Evolutionary conservation across 2,797 vertebrate genomes (phyloP).

Genomic region (Nannoperca obscura): DNA sequence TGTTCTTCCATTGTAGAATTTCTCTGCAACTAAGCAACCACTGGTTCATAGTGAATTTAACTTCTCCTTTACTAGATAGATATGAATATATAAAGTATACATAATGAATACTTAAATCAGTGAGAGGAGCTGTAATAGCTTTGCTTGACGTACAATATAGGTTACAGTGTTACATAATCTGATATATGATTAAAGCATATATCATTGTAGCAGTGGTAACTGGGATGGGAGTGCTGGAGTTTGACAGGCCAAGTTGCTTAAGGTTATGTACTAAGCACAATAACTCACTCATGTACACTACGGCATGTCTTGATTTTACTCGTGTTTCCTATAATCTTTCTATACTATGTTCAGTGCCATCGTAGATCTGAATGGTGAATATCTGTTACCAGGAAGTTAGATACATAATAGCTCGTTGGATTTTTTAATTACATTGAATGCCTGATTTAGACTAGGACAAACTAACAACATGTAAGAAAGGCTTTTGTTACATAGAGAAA

Average conservation of each 20-base stretch:
- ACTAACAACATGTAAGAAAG: slow-evolving; percentile 74
- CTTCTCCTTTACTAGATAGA: neutral
- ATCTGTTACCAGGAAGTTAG: slow-evolving; percentile 39
- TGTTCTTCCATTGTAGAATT: too few relatives aligned
- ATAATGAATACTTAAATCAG: neutral
- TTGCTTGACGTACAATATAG: neutral
- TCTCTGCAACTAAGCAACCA: too few relatives aligned
- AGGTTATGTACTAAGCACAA: neutral
- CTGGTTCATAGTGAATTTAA: neutral
- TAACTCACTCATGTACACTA: slow-evolving; percentile 12
- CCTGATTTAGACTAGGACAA: slow-evolving; percentile 48
- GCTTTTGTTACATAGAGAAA: slow-evolving; percentile 79
- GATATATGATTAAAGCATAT: neutral
- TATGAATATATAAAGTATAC: neutral
- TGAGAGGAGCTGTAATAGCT: neutral
- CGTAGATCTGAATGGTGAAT: slow-evolving; percentile 25
- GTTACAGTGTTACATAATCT: slow-evolving; percentile 2
- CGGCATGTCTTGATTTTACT: slow-evolving; percentile 13
- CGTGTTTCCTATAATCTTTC: neutral
- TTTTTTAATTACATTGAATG: slow-evolving; percentile 63
- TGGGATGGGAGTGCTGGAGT: neutral
- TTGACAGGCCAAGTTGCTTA: neutral
- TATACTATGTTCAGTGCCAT: slow-evolving; percentile 32
- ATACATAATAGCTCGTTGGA: slow-evolving; percentile 52
- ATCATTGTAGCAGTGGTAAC: neutral